Percentiles rank a stretch among this genome's conserved stretches.
phyloP scores from a whole-genome alignment of 2,113 vertebrate species.

The Paedocypris sp. region DNA sequence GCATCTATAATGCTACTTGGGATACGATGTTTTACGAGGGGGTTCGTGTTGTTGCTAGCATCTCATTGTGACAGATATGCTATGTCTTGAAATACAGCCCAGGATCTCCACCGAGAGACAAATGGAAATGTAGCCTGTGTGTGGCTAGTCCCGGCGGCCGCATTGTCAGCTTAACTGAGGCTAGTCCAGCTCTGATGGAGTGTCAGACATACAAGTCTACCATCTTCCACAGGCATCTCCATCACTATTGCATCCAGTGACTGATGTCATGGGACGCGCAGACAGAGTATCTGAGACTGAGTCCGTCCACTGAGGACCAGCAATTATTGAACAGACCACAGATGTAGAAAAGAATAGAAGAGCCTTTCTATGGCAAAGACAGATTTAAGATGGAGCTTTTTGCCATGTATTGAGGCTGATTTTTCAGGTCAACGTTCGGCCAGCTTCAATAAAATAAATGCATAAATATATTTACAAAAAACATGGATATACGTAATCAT shows the following conservation, averaged over 20 bases:
- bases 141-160: slow-evolving; percentile 34
- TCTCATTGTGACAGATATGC: slow-evolving; percentile 41
- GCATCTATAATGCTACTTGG: slow-evolving; percentile 38
- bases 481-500: no score
- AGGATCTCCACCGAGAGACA: slow-evolving; percentile 32
- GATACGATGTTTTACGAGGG: slow-evolving; percentile 45
- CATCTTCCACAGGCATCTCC: slow-evolving; percentile 32
- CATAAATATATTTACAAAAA: no score
- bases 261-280: slow-evolving; percentile 32
- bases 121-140: slow-evolving; percentile 49
- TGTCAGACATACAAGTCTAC: slow-evolving; percentile 39
- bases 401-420: no score
- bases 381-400: neutral
- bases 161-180: slow-evolving; percentile 44
- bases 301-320: neutral
- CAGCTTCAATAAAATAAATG: no score
- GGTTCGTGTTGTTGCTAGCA: neutral
- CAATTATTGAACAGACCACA: slow-evolving; percentile 24
- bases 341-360: neutral
- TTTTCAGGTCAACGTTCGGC: no score
- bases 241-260: slow-evolving; percentile 27
- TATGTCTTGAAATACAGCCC: slow-evolving; percentile 48
- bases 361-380: neutral
- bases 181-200: slow-evolving; percentile 33
- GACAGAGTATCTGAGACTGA: slow-evolving; percentile 14